A percentile compares a stretch with the other conserved stretches of the same genome.
phyloP scores from a whole-genome alignment of 2,113 vertebrate species.

The Nothoprocta perdicaria region DNA sequence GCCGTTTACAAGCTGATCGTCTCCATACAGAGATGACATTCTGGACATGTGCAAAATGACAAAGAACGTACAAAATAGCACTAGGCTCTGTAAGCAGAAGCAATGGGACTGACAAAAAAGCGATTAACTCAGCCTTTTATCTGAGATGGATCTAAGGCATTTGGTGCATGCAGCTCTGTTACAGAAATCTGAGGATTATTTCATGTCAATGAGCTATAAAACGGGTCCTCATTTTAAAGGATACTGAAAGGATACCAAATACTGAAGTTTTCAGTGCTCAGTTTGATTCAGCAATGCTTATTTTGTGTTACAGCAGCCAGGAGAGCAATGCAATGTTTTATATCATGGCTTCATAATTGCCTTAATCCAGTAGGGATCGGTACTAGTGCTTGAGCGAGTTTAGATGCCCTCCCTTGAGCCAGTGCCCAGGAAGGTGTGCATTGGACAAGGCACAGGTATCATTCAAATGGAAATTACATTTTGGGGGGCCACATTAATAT shows the following conservation, averaged over 20 bases:
- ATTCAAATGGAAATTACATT: neutral
- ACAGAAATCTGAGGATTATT: constrained; percentile 4
- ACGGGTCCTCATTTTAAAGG: neutral
- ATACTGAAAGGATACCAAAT: neutral
- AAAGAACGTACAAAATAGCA: neutral
- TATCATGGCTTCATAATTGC: neutral
- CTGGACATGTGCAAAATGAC: neutral
- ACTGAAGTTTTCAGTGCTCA: neutral
- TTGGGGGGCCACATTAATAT: neutral
- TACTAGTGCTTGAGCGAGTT: neutral
- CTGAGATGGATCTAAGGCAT: neutral
- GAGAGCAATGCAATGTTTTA: neutral
- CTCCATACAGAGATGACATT: neutral
- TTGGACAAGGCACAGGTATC: neutral
- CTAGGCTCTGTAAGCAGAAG: neutral
- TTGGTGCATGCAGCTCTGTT: neutral
- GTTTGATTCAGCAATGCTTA: neutral
- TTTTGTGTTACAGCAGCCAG: neutral
- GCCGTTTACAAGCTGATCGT: neutral
- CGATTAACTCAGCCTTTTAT: neutral
- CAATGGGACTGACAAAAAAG: neutral
- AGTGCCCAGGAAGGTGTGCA: neutral
- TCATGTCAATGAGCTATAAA: neutral
- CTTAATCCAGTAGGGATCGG: neutral
- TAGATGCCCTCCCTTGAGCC: neutral